phyloP scores from a whole-genome alignment of 2,888 invertebrate species.

The Tachina lurida region DNA sequence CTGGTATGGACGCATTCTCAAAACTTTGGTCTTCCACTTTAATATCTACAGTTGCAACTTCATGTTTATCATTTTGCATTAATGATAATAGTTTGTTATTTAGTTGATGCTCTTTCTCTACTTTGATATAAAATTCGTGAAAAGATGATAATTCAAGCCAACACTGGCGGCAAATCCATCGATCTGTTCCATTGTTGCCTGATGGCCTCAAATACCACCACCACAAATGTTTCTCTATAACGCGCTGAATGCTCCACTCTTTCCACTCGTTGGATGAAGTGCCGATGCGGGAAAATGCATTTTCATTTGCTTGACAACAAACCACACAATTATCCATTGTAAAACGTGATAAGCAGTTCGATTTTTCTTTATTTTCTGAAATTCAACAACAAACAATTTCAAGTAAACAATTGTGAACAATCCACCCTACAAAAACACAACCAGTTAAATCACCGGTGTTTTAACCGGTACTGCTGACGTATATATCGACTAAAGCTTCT shows the following conservation, averaged over 20 bases:
- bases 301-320: conserved; percentile 56
- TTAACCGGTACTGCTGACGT: no score
- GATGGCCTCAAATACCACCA: conserved; percentile 63
- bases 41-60: conserved; percentile 9
- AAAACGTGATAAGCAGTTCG: neutral
- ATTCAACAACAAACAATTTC: conserved; percentile 5
- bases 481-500: no score
- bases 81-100: conserved; percentile 2
- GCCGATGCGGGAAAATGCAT: conserved; percentile 41
- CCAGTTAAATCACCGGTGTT: no score
- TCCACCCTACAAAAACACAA: no score
- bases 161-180: conserved; percentile 63
- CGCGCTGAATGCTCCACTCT: conserved; percentile 55
- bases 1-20: neutral
- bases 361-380: neutral
- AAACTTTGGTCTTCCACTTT: conserved; percentile 22
- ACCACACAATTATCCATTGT: conserved; percentile 61
- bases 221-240: conserved; percentile 68
- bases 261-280: conserved; percentile 51
- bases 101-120: conserved; percentile 47
- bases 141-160: conserved; percentile 61
- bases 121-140: conserved; percentile 54
- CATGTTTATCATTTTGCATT: neutral
- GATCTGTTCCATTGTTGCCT: neutral
- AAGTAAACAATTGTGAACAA: conserved; percentile 45